Percentiles rank a stretch among this genome's conserved stretches.
These are phyloP conservation scores for Drosophila buzzatii DNA, from an alignment of 2,888 invertebrate genomes.

Conservation along the genomic window DNA sequence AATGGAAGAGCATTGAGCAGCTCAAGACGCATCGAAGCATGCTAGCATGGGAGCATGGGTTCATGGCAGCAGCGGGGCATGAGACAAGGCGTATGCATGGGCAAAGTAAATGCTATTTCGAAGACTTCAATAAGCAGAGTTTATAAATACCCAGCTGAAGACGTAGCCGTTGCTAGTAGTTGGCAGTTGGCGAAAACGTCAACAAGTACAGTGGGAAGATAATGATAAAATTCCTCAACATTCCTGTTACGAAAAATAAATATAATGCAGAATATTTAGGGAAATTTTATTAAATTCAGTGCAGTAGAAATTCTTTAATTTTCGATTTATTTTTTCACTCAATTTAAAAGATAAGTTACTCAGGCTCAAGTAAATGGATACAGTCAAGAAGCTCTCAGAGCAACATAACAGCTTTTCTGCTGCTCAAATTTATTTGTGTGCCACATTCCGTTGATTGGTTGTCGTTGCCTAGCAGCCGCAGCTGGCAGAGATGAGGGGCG, in stretches of 20 bases:
- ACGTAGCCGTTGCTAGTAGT: constrained; percentile 28
- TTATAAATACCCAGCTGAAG: constrained; percentile 69
- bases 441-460: background rate
- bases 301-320: background rate
- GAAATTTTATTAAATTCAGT: background rate
- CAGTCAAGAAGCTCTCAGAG: background rate
- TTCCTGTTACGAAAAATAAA: background rate
- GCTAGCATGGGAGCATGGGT: background rate
- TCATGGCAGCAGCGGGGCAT: background rate
- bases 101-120: constrained; percentile 77
- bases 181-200: constrained; percentile 22
- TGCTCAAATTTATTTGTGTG: constrained; percentile 14
- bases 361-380: background rate
- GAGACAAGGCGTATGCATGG: background rate
- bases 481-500: constrained; percentile 1
- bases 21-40: constrained; percentile 2
- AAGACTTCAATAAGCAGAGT: constrained; percentile 74
- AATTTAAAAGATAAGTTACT: background rate
- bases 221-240: constrained; percentile 1
- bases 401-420: background rate
- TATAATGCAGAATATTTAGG: background rate
- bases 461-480: constrained; percentile 26
- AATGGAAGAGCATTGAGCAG: constrained; percentile 48
- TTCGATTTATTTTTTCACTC: too few species aligned
- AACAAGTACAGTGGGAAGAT: constrained; percentile 37